Evolutionary conservation across 2,113 vertebrate genomes (phyloP), one percentile per base, ranked within the genome.

Genomic region (Sinocyclocheilus rhinocerous): DNA sequence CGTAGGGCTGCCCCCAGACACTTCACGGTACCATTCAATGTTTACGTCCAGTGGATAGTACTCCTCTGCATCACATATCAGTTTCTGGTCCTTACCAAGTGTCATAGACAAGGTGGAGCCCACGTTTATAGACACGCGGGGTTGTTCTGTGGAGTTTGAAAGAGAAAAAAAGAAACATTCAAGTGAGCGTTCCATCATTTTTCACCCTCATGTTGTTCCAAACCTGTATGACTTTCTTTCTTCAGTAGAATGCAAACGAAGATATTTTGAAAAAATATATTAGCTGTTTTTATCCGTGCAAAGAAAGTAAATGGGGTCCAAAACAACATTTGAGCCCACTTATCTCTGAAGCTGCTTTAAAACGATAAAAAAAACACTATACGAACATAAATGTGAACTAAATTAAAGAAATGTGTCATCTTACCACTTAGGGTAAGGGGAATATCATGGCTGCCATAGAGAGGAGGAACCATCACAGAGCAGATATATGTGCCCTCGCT

Each of bases 21-120:
- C 55, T 5, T 78, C 89, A 1, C 85, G 83, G 0, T 84, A 86
- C 96, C 95, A 95, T 50, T 86, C 88, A 0, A 94, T 93, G 10
- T 89, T 91, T 73, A 94, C 95, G 18, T 94, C 93, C 42, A 94
- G 89, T 0, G 96, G 96, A 90, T 93, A 95, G 91, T 93, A 96
- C 18, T 81, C 83, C 6, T 88, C 89, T 7, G 90, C 91, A 0
- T 90, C 78, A 70, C 96, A 96, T 10, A 92, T 4, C 63, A 96
- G 85, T 90, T 94, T 96, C 79, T 92, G 90, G 24, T 93, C 93
- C 9, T 69, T 67, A 0, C 91, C 95, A 6, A 92, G 91, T 84
- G 8, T 69, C 86, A 96, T 85, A 0, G 77, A 76, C 3, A 95
- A 82, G 8, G 45, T 18, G 0, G 92, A 61, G 42, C 82, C 87